Conservation (phyloP, 1,140 invertebrate species). For the Aricia agestis region DNA sequence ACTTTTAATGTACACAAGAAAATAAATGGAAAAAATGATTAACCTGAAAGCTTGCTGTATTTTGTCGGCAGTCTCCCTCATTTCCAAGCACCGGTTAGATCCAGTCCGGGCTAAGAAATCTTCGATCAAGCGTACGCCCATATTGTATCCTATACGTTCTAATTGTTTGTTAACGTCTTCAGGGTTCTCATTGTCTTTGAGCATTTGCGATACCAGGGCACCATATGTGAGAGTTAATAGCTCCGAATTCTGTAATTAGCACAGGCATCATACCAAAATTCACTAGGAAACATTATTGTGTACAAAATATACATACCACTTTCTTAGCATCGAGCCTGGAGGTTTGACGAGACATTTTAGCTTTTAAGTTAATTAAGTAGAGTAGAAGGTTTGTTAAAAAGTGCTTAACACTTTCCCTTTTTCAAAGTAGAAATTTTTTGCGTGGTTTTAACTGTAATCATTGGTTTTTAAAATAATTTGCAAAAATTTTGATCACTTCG, state of each 20-base stretch:
- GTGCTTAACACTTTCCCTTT: too few species aligned
- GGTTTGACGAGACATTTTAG: constrained; percentile 67
- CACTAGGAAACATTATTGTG: background rate
- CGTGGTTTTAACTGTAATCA: too few species aligned
- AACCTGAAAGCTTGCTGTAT: constrained; percentile 84
- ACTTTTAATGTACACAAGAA: too few species aligned
- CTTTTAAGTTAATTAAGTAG: background rate
- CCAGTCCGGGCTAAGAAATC: constrained; percentile 97
- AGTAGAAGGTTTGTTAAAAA: too few species aligned
- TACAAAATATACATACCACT: constrained; percentile 56
- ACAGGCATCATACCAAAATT: constrained; percentile 5
- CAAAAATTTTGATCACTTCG: too few species aligned
- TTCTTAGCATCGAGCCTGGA: constrained; percentile 72
- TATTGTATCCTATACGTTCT: constrained; percentile 97
- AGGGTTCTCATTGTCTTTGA: constrained; percentile 98
- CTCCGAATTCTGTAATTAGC: constrained; percentile 91
- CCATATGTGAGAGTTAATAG: constrained; percentile 98
- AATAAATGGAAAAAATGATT: too few species aligned
- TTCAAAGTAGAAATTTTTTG: too few species aligned
- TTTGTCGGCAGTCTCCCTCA: constrained; percentile 98
- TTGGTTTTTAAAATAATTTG: too few species aligned
- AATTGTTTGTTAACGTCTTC: constrained; percentile 97
- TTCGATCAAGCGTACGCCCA: constrained; percentile 97
- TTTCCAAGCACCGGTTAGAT: constrained; percentile 93
- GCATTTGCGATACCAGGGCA: constrained; percentile 95